These are phyloP conservation scores for Onychomys torridus DNA, from an alignment of 2,797 vertebrate species.

Conservation along the genomic window DNA sequence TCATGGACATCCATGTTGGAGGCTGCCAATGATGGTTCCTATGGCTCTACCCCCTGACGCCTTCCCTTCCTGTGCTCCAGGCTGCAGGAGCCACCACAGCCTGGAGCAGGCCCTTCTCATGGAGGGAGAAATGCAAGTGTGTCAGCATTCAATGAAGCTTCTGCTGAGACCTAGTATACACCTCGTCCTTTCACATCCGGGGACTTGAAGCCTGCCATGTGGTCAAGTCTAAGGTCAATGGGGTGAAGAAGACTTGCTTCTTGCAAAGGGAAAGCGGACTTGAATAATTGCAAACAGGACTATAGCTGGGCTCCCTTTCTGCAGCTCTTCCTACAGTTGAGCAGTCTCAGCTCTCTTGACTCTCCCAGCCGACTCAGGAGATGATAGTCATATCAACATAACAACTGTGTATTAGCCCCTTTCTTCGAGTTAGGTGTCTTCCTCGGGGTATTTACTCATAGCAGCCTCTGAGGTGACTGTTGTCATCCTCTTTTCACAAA, in stretches of 20 bases:
- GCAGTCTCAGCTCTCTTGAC: background rate
- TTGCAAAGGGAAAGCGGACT: background rate
- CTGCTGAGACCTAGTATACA: background rate
- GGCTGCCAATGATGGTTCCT: background rate
- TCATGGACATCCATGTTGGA: background rate
- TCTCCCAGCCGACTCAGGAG: background rate
- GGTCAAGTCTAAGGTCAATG: background rate
- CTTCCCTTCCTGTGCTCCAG: background rate
- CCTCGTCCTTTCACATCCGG: background rate
- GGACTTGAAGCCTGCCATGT: background rate
- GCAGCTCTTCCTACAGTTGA: too few relatives aligned
- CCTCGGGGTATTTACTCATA: background rate
- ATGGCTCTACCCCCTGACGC: background rate
- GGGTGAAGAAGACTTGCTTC: background rate
- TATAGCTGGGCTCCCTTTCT: rapidly evolving
- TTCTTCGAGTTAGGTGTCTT: background rate
- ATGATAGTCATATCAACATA: background rate
- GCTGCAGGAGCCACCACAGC: background rate
- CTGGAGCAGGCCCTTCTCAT: background rate
- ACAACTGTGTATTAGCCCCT: background rate
- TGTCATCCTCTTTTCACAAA: background rate
- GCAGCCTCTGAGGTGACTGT: background rate
- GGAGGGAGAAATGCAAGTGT: background rate
- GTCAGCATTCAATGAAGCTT: background rate
- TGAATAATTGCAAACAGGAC: background rate